Evolutionary conservation across 2,797 vertebrate species (phyloP).

Genomic region (Melanotaenia boesemani): DNA sequence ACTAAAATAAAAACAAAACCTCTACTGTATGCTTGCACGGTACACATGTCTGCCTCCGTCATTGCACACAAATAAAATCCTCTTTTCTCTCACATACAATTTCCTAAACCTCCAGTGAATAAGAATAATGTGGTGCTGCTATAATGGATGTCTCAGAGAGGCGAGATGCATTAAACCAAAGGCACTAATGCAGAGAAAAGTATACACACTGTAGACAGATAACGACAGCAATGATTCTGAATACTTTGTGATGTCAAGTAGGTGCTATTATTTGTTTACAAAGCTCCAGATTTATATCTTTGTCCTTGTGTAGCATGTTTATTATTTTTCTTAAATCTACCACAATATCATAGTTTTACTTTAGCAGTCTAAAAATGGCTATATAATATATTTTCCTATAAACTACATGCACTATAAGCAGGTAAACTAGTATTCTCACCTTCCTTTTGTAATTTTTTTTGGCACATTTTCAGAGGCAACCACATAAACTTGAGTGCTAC

Average conservation of each 20-base stretch:
- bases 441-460: neutral
- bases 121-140: conserved; percentile 58
- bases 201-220: conserved; percentile 21
- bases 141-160: conserved; percentile 51
- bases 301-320: conserved; percentile 11
- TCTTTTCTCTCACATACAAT: conserved; percentile 50
- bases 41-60: conserved; percentile 24
- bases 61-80: conserved; percentile 26
- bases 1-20: conserved; percentile 52
- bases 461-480: neutral
- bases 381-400: neutral
- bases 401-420: neutral
- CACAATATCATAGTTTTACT: conserved; percentile 5
- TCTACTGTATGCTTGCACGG: conserved; percentile 18
- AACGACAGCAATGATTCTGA: conserved; percentile 26
- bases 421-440: neutral
- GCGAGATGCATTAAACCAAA: conserved; percentile 42
- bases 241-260: conserved; percentile 28
- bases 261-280: conserved; percentile 11
- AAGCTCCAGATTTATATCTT: conserved; percentile 2
- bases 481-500: neutral
- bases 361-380: neutral
- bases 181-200: conserved; percentile 44
- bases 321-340: conserved; percentile 10
- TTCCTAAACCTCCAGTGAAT: conserved; percentile 54